phyloP scores from a whole-genome alignment of 2,797 vertebrate species.

The Malurus leucopterus region DNA sequence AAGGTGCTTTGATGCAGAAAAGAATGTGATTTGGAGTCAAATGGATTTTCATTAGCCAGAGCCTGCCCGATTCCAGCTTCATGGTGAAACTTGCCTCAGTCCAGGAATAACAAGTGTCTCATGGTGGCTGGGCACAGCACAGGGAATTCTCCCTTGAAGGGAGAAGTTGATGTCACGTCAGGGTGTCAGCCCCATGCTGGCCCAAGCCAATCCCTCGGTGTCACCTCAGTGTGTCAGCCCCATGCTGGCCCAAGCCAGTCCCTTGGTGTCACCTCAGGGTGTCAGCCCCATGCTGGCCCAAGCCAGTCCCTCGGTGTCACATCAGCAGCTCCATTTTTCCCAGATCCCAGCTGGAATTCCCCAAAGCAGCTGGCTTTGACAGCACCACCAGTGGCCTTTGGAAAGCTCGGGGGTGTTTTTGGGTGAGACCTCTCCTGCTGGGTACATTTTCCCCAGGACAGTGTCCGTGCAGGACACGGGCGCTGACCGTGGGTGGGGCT shows the following conservation, averaged over 20 bases:
- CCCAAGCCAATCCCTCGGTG: too few relatives aligned
- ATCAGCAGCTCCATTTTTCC: not conserved
- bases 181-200: not conserved
- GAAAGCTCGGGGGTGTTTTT: not conserved
- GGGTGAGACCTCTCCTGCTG: not conserved
- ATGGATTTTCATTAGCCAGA: not conserved
- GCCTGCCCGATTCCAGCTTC: not conserved
- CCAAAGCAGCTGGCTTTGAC: not conserved
- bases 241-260: not conserved
- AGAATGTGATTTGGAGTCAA: not conserved
- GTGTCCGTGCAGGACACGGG: not conserved
- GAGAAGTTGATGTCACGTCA: not conserved
- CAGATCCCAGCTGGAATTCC: not conserved
- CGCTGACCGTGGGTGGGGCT: not conserved
- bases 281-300: not conserved
- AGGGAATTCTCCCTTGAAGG: accelerated
- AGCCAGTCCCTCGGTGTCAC: too few relatives aligned
- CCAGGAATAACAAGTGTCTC: not conserved
- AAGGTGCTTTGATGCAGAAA: not conserved
- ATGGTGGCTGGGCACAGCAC: accelerated
- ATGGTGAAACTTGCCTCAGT: not conserved
- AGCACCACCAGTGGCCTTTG: not conserved
- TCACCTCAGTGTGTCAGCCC: not conserved
- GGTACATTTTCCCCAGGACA: not conserved
- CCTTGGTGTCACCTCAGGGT: not conserved